Evolutionary conservation across 1,140 invertebrate species (phyloP).

Genomic region (Chironomus striatipennis): DNA sequence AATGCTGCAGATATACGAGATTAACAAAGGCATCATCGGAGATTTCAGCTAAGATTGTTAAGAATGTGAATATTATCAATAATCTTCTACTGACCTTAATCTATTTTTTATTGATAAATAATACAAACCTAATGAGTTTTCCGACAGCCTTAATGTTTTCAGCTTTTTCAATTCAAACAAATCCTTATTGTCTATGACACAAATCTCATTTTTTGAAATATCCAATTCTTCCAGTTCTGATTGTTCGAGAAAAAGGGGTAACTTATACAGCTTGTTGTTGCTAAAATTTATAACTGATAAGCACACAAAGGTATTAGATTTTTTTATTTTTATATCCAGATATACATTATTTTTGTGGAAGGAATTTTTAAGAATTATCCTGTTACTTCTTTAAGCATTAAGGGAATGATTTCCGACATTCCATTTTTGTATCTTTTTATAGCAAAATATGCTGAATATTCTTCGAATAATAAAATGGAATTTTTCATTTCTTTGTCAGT

Average conservation of each 20-base stretch:
- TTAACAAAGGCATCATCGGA: constrained; percentile 48
- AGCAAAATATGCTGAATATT: too few relatives aligned
- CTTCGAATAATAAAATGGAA: too few relatives aligned
- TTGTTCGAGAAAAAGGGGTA: constrained; percentile 47
- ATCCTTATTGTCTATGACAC: constrained; percentile 45
- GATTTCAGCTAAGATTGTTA: constrained; percentile 30
- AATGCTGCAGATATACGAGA: constrained; percentile 46
- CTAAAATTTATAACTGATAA: constrained; percentile 54
- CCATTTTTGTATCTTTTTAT: too few relatives aligned
- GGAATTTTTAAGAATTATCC: too few relatives aligned
- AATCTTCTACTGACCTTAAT: too few relatives aligned
- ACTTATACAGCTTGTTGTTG: constrained; percentile 53
- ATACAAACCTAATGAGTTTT: constrained; percentile 43
- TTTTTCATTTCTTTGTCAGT: too few relatives aligned
- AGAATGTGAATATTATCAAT: too few relatives aligned
- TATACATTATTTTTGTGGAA: too few relatives aligned
- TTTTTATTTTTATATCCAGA: too few relatives aligned
- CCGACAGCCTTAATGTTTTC: constrained; percentile 49
- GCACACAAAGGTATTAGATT: not conserved
- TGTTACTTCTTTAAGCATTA: too few relatives aligned
- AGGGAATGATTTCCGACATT: too few relatives aligned
- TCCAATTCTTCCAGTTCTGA: constrained; percentile 48
- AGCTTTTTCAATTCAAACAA: constrained; percentile 48
- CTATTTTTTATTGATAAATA: too few relatives aligned
- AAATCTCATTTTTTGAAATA: constrained; percentile 51